Evolutionary conservation across 2,113 vertebrate genomes (phyloP).

Genomic region (Romanogobio albipinnatus): DNA sequence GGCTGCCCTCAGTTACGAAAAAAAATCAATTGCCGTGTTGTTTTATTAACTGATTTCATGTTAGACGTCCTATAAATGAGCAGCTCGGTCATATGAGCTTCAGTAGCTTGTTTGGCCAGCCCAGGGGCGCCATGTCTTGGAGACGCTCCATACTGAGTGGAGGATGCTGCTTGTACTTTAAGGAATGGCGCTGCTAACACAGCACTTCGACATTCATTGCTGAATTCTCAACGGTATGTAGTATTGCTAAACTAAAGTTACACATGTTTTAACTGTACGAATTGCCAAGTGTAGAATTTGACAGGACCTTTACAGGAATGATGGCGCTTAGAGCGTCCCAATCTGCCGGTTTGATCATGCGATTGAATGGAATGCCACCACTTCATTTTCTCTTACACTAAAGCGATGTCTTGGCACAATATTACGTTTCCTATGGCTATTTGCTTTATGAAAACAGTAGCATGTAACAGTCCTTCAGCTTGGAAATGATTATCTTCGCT

Average conservation of each 20-base stretch:
- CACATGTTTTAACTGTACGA: not conserved
- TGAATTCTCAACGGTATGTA: not conserved
- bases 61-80: not conserved
- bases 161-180: not conserved
- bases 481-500: not conserved
- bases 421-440: not conserved
- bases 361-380: not conserved
- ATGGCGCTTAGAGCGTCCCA: not conserved
- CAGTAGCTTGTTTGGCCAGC: slow-evolving; percentile 49
- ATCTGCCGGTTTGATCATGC: not conserved
- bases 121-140: slow-evolving; percentile 49
- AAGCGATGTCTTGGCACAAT: not conserved
- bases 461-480: not conserved
- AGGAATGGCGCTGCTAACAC: slow-evolving; percentile 34
- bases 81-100: slow-evolving; percentile 68
- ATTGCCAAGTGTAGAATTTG: not conserved
- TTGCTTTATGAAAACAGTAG: not conserved
- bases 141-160: not conserved
- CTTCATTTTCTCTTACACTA: not conserved
- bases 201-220: slow-evolving; percentile 11
- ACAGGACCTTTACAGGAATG: not conserved
- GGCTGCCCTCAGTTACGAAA: not conserved
- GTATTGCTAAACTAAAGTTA: not conserved
- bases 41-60: slow-evolving; percentile 12
- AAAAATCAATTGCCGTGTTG: not conserved